Base-by-base conservation (phyloP, 2,888 invertebrate genomes). In the Silvanus unidentatus region DNA sequence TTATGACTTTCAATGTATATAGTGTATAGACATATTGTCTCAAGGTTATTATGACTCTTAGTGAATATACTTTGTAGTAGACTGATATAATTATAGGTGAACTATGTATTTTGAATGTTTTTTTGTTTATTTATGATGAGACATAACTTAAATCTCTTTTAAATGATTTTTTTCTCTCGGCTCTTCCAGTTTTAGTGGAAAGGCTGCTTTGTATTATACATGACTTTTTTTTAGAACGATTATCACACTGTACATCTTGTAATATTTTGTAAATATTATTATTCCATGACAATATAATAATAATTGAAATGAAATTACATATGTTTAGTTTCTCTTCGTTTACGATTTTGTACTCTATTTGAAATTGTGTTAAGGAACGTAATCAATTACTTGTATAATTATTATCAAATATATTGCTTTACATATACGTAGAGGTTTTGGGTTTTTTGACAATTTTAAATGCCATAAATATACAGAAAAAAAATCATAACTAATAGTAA, bases 161-260 rank as follows among this genome's bases (percentile, higher is more conserved):
- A 52, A 49, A 48, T 50, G 42, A 49, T 50, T 50, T 53, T 44
- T 48, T 49, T 49, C 48, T 54, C n/a, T 54, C 58, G 59, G n/a
- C n/a, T n/a, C n/a, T 65, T 66, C 67, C 70, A 69, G 70, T 70
- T 71, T 69, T 70, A 71, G 63, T 70, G 70, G 69, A 65, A 62
- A 56, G 60, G 52, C 52, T 49, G 54, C 61, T 59, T 61, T 62
- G 59, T 59, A 61, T 55, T 58, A 63, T 50, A 57, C 53, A 53
- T 48, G 48, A 52, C 57, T 57, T 60, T 59, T 56, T 42, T 34
- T 28, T 12, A 16, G 16, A 39, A 12, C 38, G 48, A 51, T 48
- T 41, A 58, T 64, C 65, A 66, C 60, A 67, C 67, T 71, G 71
- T 71, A 70, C 71, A 71, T 62, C 64, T 49, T 65, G 68, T 68